Conservation (phyloP, 2,797 vertebrate genomes). For the Tamandua tetradactyla region DNA sequence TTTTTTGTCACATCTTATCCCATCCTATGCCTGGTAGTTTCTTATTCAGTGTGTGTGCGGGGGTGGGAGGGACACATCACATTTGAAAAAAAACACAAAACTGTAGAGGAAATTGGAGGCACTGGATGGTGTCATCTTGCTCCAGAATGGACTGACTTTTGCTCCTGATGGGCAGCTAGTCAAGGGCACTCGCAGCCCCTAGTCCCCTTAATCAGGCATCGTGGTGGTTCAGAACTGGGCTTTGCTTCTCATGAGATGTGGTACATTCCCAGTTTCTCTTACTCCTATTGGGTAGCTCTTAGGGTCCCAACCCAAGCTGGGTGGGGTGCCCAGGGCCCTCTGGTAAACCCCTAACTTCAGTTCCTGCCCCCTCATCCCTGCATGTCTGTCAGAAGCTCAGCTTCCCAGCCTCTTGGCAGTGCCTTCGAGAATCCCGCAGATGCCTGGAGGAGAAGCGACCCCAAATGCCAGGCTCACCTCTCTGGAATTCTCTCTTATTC, state of each 20-base stretch:
- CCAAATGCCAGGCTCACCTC: background rate
- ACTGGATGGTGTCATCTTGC: background rate
- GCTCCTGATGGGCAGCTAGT: too few species aligned
- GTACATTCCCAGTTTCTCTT: background rate
- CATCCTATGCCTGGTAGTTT: background rate
- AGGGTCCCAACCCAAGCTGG: background rate
- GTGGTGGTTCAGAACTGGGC: background rate
- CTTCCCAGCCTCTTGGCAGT: background rate
- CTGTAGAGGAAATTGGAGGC: background rate
- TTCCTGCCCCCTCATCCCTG: background rate
- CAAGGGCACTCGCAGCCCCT: too few species aligned
- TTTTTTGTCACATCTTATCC: background rate
- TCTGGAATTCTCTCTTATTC: background rate
- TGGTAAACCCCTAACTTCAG: too few species aligned
- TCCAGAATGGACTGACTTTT: background rate
- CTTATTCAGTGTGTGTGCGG: background rate
- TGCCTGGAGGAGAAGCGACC: background rate
- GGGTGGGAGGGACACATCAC: too few species aligned
- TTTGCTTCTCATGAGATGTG: background rate
- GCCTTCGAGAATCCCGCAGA: background rate
- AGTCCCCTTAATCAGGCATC: background rate
- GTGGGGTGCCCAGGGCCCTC: background rate
- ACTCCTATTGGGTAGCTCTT: background rate
- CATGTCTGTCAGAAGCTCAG: background rate
- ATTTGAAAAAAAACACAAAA: too few species aligned